These are phyloP conservation scores for Amphiduros pacificus DNA, from an alignment of 2,888 invertebrate genomes.

Conservation along the genomic window DNA sequence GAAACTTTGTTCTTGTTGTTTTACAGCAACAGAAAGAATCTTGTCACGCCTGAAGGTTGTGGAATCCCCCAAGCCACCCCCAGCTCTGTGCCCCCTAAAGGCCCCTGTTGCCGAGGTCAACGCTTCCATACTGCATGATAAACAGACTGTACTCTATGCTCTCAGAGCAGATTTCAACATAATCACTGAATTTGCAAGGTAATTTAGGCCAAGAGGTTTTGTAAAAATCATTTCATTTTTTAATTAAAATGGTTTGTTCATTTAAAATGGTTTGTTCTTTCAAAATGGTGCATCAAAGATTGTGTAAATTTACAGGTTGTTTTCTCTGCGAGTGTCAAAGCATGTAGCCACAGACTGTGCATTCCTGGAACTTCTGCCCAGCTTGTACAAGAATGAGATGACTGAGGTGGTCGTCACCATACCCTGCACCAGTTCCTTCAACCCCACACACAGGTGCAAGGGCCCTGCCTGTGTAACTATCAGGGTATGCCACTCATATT, in stretches of 20 bases:
- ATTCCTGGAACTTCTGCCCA: conserved; percentile 68
- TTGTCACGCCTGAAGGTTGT: conserved; percentile 59
- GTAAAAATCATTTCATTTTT: not conserved
- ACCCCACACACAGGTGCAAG: conserved; percentile 62
- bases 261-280: not conserved
- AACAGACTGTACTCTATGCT: conserved; percentile 59
- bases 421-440: conserved; percentile 61
- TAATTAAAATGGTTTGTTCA: not conserved
- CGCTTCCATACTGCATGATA: conserved; percentile 48
- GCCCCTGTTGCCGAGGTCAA: conserved; percentile 61
- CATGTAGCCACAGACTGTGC: conserved; percentile 70
- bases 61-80: conserved; percentile 68
- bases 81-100: conserved; percentile 62
- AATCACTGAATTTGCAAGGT: conserved; percentile 58
- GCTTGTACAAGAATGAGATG: conserved; percentile 65
- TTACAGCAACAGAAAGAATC: conserved; percentile 43
- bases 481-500: conserved; percentile 64
- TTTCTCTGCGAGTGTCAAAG: conserved; percentile 68
- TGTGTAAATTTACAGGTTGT: conserved; percentile 62
- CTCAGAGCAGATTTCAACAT: conserved; percentile 62
- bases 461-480: conserved; percentile 67
- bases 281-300: not conserved
- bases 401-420: conserved; percentile 60
- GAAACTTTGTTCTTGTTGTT: no score
- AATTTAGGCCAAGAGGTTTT: conserved; percentile 46